Evolutionary conservation across 2,888 invertebrate genomes (phyloP).

Genomic region (Drosophila leonis): DNA sequence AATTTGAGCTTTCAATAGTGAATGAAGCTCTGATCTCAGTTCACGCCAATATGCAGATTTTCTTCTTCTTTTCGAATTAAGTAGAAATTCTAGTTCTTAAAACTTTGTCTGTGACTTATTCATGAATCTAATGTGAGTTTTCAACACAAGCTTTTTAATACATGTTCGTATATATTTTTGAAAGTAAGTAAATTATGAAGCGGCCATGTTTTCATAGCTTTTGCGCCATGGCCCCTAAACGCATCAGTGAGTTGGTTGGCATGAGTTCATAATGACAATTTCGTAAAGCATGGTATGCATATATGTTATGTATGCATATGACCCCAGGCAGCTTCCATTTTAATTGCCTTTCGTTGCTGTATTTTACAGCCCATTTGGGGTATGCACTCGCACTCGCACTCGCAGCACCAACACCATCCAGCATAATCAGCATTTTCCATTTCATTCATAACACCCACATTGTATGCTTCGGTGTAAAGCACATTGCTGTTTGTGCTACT

Average conservation of each 20-base stretch:
- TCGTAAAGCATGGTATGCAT: slow-evolving; percentile 23
- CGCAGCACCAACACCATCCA: slow-evolving; percentile 23
- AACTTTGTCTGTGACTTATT: not conserved
- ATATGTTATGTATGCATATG: slow-evolving; percentile 18
- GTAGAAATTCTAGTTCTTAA: not conserved
- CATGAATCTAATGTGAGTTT: too few relatives aligned
- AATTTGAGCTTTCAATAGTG: too few relatives aligned
- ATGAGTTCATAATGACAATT: slow-evolving; percentile 63
- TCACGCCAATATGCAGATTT: too few relatives aligned
- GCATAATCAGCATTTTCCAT: slow-evolving; percentile 40
- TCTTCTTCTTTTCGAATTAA: not conserved
- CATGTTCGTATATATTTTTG: too few relatives aligned
- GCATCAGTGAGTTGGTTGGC: slow-evolving; percentile 44
- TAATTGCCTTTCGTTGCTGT: slow-evolving; percentile 58
- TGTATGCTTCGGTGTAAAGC: not conserved
- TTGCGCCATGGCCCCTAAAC: slow-evolving; percentile 18
- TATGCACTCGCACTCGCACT: slow-evolving; percentile 54
- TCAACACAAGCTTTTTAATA: too few relatives aligned
- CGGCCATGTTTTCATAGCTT: slow-evolving; percentile 27
- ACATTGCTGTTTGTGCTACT: slow-evolving; percentile 36
- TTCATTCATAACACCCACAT: slow-evolving; percentile 35
- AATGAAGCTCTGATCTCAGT: too few relatives aligned
- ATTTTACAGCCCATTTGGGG: slow-evolving; percentile 67
- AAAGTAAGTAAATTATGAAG: slow-evolving; percentile 16
- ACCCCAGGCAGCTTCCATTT: slow-evolving; percentile 50